Percentiles rank a stretch among this genome's conserved stretches.
Evolutionary conservation across 1,140 invertebrate genomes (phyloP).

Genomic region (Penaeus indicus): DNA sequence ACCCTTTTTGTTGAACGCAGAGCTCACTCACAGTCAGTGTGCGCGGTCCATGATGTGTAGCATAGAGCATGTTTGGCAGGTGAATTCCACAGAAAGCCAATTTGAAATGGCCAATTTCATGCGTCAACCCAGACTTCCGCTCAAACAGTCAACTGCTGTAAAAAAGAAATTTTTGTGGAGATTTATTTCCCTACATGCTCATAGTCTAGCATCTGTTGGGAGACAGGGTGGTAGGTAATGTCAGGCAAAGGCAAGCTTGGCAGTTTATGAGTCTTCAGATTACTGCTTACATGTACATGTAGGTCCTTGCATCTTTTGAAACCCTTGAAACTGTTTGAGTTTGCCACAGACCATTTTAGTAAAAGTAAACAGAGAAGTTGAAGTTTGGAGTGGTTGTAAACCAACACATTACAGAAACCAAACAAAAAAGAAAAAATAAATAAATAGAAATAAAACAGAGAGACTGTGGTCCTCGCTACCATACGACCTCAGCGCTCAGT

Average conservation of each 20-base stretch:
- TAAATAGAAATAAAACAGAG: constrained; percentile 1
- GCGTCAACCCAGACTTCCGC: too few species aligned
- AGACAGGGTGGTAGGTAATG: constrained; percentile 59
- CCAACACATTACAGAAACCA: constrained; percentile 47
- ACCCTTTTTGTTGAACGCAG: constrained; percentile 59
- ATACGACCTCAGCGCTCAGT: constrained; percentile 57
- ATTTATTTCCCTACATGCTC: constrained; percentile 42
- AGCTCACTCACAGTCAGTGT: constrained; percentile 61
- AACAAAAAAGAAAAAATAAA: not conserved
- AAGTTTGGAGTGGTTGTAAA: constrained; percentile 47
- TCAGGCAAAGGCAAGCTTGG: constrained; percentile 54
- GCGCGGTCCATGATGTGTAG: constrained; percentile 60
- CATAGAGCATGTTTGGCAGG: constrained; percentile 10
- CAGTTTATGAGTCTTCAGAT: constrained; percentile 55
- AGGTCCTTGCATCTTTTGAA: constrained; percentile 36
- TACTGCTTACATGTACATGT: constrained; percentile 37
- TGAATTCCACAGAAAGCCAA: too few species aligned
- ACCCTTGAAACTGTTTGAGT: constrained; percentile 50
- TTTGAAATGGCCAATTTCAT: too few species aligned
- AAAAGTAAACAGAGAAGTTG: constrained; percentile 47
- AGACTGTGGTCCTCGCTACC: constrained; percentile 59
- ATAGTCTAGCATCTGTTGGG: constrained; percentile 57
- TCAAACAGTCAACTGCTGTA: too few species aligned
- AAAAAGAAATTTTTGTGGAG: too few species aligned
- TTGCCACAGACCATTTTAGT: constrained; percentile 57